A percentile compares a stretch with the other conserved stretches of the same genome.
Evolutionary conservation across 2,888 invertebrate genomes (phyloP).

Genomic region (Macrophya annulata): DNA sequence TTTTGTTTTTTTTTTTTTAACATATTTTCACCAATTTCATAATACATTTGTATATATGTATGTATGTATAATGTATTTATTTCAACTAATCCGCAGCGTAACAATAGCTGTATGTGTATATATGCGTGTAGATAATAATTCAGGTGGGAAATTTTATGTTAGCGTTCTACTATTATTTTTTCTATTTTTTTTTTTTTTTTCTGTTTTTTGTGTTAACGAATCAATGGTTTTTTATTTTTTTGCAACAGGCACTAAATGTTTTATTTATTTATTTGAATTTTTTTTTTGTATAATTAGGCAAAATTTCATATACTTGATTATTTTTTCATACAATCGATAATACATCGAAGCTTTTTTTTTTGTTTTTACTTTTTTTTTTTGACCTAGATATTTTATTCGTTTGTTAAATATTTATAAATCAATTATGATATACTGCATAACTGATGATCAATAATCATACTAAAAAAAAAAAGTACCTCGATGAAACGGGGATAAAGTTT

Average conservation of each 20-base stretch:
- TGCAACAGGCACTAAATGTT: slow-evolving; percentile 5
- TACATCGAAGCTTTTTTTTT: slow-evolving; percentile 1
- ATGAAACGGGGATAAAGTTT: background rate
- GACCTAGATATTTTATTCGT: background rate
- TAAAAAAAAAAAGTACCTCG: background rate
- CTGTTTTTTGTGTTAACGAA: background rate
- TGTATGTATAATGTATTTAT: slow-evolving; percentile 22
- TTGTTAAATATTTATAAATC: background rate
- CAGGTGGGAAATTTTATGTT: background rate
- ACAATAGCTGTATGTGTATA: slow-evolving; percentile 10
- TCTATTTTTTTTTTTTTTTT: background rate
- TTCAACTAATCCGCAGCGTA: background rate
- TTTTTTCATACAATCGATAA: slow-evolving; percentile 1
- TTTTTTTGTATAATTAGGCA: background rate
- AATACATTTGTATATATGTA: slow-evolving; percentile 10
- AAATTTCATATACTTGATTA: slow-evolving; percentile 10
- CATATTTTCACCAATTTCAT: background rate
- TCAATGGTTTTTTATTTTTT: background rate
- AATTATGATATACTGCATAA: background rate
- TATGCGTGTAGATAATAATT: slow-evolving; percentile 34
- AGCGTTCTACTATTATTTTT: background rate
- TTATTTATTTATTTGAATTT: slow-evolving; percentile 18
- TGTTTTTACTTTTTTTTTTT: background rate
- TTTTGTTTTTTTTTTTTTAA: background rate
- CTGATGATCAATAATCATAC: background rate